Conservation (phyloP, 2,113 vertebrate genomes). For the Vulpes lagopus region DNA sequence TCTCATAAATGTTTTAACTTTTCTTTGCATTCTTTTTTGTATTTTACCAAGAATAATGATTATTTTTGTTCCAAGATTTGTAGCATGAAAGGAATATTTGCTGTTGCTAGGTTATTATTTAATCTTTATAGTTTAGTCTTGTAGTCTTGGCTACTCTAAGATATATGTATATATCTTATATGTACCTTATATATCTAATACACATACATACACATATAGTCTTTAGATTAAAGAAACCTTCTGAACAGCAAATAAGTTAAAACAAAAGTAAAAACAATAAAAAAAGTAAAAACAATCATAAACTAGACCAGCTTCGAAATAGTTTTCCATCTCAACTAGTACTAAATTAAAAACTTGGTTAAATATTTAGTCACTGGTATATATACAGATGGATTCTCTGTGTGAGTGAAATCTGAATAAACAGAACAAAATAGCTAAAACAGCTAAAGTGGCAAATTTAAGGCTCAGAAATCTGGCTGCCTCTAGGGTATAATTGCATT, state of each 20-base stretch:
- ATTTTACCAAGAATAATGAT: background rate
- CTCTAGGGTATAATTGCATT: constrained; percentile 76
- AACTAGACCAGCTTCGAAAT: constrained; percentile 75
- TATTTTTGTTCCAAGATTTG: background rate
- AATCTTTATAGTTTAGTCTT: background rate
- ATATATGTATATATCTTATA: background rate
- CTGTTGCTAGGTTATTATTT: background rate
- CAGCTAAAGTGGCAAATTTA: constrained; percentile 71
- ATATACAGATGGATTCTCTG: constrained; percentile 86
- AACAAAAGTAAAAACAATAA: background rate
- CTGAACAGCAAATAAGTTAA: background rate
- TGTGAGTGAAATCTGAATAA: constrained; percentile 83
- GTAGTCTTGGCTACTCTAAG: background rate
- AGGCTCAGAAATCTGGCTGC: constrained; percentile 74
- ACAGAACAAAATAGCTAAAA: constrained; percentile 79
- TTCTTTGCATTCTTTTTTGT: background rate
- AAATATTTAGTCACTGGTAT: constrained; percentile 68
- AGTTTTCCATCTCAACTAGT: constrained; percentile 80
- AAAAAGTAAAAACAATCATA: background rate
- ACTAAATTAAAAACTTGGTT: constrained; percentile 77
- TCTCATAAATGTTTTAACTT: background rate
- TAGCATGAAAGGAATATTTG: background rate
- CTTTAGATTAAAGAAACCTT: background rate
- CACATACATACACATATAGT: background rate
- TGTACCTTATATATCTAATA: background rate